These are phyloP conservation scores for Bathynomus jamesi DNA, from an alignment of 1,140 invertebrate genomes.

Conservation along the genomic window DNA sequence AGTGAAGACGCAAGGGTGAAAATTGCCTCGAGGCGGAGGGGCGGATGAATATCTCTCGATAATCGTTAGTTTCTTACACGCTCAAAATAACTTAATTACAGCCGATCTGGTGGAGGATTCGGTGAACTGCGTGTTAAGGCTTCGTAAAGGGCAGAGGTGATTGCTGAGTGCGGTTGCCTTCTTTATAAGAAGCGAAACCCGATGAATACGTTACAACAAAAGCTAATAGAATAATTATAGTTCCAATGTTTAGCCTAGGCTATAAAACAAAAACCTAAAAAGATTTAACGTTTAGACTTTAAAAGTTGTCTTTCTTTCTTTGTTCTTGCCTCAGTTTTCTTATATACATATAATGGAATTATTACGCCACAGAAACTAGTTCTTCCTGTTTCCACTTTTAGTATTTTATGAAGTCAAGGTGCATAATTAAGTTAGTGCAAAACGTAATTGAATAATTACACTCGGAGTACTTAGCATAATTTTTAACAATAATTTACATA, in stretches of 20 bases:
- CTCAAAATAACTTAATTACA: slow-evolving; percentile 1
- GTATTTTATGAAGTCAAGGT: background rate
- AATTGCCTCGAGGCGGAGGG: too few relatives aligned
- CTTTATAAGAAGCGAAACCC: background rate
- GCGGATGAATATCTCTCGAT: background rate
- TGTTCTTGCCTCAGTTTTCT: too few relatives aligned
- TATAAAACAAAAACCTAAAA: slow-evolving; percentile 1
- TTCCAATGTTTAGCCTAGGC: background rate
- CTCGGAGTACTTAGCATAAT: background rate
- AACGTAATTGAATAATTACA: background rate
- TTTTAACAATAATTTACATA: background rate
- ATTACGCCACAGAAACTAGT: background rate
- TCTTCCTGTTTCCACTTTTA: background rate
- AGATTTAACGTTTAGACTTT: background rate
- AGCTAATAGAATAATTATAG: slow-evolving; percentile 1
- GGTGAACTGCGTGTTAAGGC: background rate
- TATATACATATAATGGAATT: background rate
- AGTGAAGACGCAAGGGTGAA: too few relatives aligned
- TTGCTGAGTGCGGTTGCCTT: background rate
- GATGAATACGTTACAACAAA: background rate
- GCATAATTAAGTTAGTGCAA: background rate
- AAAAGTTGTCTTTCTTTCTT: too few relatives aligned
- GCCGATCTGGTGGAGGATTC: background rate
- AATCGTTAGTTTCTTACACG: background rate
- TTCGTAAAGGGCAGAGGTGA: background rate